Evolutionary conservation across 2,888 invertebrate genomes (phyloP), one percentile per base, ranked within the genome.

Genomic region (Xanthia icteritia): DNA sequence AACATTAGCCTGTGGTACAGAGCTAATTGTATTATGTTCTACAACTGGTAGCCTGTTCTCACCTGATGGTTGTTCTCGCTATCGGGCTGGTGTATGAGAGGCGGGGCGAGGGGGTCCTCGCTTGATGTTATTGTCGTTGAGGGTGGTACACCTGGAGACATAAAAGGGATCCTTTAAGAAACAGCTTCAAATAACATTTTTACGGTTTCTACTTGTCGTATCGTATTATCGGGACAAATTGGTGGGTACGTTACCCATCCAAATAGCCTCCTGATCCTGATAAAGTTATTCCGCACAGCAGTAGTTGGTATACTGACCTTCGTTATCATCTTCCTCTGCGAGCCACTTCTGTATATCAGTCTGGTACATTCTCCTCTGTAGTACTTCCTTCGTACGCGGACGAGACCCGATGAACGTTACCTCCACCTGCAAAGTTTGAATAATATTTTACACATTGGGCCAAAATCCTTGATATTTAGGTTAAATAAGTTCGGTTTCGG

Each of bases 301-400:
- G n/a, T 6, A 68, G 58, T 51, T 54, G 9, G 0, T 54, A 15
- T 15, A 48, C 63, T 4, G 85, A 95, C 96, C 96, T 91, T 97
- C 97, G 78, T 96, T 96, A 36, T 97, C 95, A 65, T 97, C 97
- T 3, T 97, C 98, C 89, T 98, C 98, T 1, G 97, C 95, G 54
- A 98, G 94, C 98, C 98, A 98, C 90, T 97, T 97, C 82, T 97
- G 97, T 90, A 98, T 98, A 89, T 98, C 98, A 15, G 97, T 92
- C 82, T 97, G 97, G 92, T 98, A 98, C 98, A 98, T 98, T 89
- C 98, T 97, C 85, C 97, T 96, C 91, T 98, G 98, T 39, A 98
- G 95, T 20, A 98, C 98, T 90, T 98, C 98, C 89, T 98, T 97
- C 60, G 98, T 98, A 67, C 98, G 96, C 5, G 98, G 97, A 73